Evolutionary conservation across 2,797 vertebrate genomes (phyloP), one percentile per base, ranked within the genome.

Genomic region (Enteromius unitaeniatus): DNA sequence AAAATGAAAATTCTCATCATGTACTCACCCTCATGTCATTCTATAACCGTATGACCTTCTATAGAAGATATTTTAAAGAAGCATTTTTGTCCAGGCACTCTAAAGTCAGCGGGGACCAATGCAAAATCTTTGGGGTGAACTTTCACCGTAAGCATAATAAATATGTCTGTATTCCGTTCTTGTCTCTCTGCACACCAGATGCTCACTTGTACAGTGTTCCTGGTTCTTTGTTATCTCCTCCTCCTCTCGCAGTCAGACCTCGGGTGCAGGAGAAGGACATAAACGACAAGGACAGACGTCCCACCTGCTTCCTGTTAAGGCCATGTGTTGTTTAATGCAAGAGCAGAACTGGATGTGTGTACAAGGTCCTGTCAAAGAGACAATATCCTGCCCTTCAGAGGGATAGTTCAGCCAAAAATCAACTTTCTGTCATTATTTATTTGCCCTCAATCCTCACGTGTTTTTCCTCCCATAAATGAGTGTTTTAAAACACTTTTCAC

Each of bases 221-320:
- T 64, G 21, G 64, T 47, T 40, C n/a, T 76, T 69, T 60, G 58
- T 34, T n/a, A 17, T 84, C 62, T 80, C 28, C 28, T 81, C 65
- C 6, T 28, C 64, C 64, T 68, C 89, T 79, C 28, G 37, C 83
- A 4, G 78, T 72, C 86, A 87, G 74, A 85, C 80, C 73, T 83
- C 73, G 58, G 86, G 86, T 89, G 88, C 89, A 90, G 89, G 90
- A 93, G 92, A 92, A 55, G 90, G 89, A 78, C 90, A 92, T 92
- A 92, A 94, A 93, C 89, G 90, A 90, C 77, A 73, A 82, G 68
- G 79, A 89, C 90, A 92, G 92, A 91, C 87, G 82, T 91, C 90
- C 90, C 93, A 93, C 92, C 93, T 94, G 93, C 93, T 93, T 94
- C 94, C 93, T 93, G 92, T 90, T 55, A 87, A 89, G 89, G 79